Evolutionary conservation across 2,797 vertebrate genomes (phyloP).

Genomic region (Psittacula derbiana): DNA sequence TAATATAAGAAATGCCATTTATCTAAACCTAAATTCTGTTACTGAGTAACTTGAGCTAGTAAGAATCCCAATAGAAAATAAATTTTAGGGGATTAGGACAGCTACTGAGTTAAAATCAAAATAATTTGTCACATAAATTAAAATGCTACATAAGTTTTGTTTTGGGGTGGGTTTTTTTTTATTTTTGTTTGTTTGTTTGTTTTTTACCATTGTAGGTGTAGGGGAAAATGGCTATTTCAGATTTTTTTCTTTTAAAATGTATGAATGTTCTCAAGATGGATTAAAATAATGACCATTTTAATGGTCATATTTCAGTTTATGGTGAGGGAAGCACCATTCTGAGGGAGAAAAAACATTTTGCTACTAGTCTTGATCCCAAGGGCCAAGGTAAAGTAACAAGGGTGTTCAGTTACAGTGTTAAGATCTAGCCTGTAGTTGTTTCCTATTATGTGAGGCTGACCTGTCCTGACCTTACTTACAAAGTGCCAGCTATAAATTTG

Average conservation of each 20-base stretch:
- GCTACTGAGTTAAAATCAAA: not conserved
- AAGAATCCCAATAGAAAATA: not conserved
- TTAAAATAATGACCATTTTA: not conserved
- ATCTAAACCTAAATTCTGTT: not conserved
- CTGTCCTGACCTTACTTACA: conserved; percentile 80
- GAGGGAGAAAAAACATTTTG: conserved; percentile 69
- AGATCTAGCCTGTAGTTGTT: conserved; percentile 86
- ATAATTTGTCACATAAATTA: not conserved
- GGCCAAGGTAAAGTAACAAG: conserved; percentile 80
- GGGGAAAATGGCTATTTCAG: not conserved
- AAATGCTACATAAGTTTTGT: not conserved
- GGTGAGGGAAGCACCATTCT: conserved; percentile 6
- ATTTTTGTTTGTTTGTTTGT: not conserved
- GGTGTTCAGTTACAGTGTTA: conserved; percentile 86
- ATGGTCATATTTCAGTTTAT: conserved; percentile 10
- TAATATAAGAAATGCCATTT: not conserved
- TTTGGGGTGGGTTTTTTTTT: no score
- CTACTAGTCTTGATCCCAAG: conserved; percentile 84
- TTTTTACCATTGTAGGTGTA: not conserved
- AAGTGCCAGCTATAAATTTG: conserved; percentile 74
- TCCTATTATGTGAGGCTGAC: conserved; percentile 86
- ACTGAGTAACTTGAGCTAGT: not conserved
- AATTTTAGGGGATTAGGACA: not conserved
- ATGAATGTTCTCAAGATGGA: not conserved
- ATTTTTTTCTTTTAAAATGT: not conserved